These are phyloP conservation scores for Neogale vison DNA, from an alignment of 2,113 vertebrate species.

Conservation along the genomic window DNA sequence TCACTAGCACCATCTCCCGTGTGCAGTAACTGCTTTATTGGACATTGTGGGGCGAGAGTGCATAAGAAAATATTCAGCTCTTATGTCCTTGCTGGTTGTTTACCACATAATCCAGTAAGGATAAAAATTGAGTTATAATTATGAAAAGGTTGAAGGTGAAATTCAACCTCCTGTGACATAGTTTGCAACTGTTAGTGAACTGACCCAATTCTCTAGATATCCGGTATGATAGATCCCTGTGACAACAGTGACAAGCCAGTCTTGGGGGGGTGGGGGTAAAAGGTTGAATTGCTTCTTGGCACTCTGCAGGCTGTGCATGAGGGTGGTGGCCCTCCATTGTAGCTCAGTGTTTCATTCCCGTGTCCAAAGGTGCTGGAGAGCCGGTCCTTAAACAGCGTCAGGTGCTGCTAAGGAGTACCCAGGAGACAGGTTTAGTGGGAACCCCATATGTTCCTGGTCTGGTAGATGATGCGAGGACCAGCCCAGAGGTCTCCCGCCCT, in stretches of 20 bases:
- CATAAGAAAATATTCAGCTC: not conserved
- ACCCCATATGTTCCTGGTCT: not conserved
- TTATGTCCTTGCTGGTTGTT: not conserved
- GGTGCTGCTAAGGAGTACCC: not conserved
- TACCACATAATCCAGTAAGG: not conserved
- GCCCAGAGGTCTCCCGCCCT: not conserved
- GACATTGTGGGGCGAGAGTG: no score
- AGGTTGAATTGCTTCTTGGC: not conserved
- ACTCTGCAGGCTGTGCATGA: no score
- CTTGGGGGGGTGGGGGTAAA: not conserved
- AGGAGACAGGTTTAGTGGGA: fast-evolving
- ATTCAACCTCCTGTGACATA: not conserved
- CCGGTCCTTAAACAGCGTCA: not conserved
- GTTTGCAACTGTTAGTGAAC: not conserved
- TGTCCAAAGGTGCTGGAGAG: not conserved
- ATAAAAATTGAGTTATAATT: not conserved
- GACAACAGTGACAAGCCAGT: not conserved
- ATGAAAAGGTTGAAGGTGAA: not conserved
- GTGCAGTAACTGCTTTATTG: no score
- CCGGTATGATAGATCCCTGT: not conserved
- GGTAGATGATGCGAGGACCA: no score
- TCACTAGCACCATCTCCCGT: not conserved
- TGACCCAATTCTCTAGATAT: not conserved
- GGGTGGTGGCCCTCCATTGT: not conserved
- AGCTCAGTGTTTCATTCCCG: not conserved